phyloP scores from a whole-genome alignment of 2,888 invertebrate genomes.

The Nymphalis urticae region DNA sequence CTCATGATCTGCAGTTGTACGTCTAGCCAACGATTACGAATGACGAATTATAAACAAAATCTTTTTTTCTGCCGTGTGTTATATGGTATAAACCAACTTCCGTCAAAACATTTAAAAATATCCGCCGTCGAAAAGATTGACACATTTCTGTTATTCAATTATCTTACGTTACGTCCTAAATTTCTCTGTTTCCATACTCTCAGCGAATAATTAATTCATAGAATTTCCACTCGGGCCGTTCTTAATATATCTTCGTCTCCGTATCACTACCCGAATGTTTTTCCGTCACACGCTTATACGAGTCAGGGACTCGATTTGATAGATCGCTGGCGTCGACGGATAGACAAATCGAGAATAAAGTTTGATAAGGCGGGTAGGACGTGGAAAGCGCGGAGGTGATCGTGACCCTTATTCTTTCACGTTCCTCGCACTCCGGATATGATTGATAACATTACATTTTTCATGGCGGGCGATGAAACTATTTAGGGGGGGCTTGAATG shows the following conservation, averaged over 20 bases:
- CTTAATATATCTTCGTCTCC: slow-evolving; percentile 32
- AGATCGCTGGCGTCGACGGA: slow-evolving; percentile 43
- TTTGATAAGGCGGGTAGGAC: slow-evolving; percentile 57
- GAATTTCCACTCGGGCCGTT: slow-evolving; percentile 23
- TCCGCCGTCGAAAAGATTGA: background rate
- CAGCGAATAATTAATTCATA: slow-evolving; percentile 37
- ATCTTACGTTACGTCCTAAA: slow-evolving; percentile 16
- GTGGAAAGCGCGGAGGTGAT: slow-evolving; percentile 54
- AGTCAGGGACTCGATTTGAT: slow-evolving; percentile 40
- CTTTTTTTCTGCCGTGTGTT: no score
- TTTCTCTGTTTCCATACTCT: slow-evolving; percentile 15
- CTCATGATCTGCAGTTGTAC: no score
- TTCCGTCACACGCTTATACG: slow-evolving; percentile 39
- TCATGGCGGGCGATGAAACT: slow-evolving; percentile 54
- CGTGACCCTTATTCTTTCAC: slow-evolving; percentile 51
- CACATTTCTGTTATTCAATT: slow-evolving; percentile 27
- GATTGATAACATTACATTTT: slow-evolving; percentile 65
- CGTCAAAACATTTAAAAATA: background rate
- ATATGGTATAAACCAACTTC: no score
- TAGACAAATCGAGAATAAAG: slow-evolving; percentile 52
- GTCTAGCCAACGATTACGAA: no score
- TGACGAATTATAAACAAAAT: no score
- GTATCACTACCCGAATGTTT: slow-evolving; percentile 34
- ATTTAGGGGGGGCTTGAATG: slow-evolving; percentile 47
- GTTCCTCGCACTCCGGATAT: slow-evolving; percentile 49